Percentiles rank a stretch among this genome's conserved stretches.
Conservation (phyloP, 2,888 invertebrate species). For the Panzeria rudis region DNA sequence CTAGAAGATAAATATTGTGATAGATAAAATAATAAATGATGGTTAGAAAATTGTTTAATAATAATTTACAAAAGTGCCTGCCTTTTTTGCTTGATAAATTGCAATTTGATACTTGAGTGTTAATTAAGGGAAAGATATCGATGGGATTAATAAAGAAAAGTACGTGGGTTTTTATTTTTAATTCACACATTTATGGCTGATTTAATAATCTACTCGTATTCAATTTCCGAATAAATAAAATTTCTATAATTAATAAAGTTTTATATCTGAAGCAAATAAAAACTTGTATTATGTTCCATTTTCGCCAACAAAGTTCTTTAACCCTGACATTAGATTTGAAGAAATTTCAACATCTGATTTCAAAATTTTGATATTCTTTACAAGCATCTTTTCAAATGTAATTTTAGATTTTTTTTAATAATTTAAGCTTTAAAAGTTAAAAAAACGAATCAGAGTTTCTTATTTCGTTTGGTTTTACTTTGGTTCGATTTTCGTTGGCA, state of each 20-base stretch:
- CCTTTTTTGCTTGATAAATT: not conserved
- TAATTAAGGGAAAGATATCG: conserved; percentile 20
- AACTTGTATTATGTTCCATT: not conserved
- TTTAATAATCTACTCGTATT: not conserved
- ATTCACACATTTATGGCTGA: conserved; percentile 19
- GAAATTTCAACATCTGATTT: conserved; percentile 31
- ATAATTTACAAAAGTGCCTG: conserved; percentile 7
- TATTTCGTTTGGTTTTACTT: conserved; percentile 28
- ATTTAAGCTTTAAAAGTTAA: conserved; percentile 26
- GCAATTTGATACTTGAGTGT: not conserved
- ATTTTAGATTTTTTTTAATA: conserved; percentile 10
- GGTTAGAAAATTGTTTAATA: conserved; percentile 12
- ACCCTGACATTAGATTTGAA: conserved; percentile 24
- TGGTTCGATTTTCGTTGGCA: conserved; percentile 31
- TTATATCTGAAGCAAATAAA: not conserved
- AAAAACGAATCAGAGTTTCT: conserved; percentile 34
- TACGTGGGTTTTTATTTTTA: conserved; percentile 25
- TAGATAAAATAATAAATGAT: conserved; percentile 38
- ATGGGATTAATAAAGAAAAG: not conserved
- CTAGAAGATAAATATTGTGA: conserved; percentile 46
- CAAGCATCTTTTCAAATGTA: not conserved
- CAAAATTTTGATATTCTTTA: conserved; percentile 9
- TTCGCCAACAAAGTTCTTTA: conserved; percentile 33
- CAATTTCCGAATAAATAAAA: not conserved
- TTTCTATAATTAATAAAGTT: not conserved